These are phyloP conservation scores for Pteromalus puparum DNA, from an alignment of 1,140 invertebrate species.

Conservation along the genomic window DNA sequence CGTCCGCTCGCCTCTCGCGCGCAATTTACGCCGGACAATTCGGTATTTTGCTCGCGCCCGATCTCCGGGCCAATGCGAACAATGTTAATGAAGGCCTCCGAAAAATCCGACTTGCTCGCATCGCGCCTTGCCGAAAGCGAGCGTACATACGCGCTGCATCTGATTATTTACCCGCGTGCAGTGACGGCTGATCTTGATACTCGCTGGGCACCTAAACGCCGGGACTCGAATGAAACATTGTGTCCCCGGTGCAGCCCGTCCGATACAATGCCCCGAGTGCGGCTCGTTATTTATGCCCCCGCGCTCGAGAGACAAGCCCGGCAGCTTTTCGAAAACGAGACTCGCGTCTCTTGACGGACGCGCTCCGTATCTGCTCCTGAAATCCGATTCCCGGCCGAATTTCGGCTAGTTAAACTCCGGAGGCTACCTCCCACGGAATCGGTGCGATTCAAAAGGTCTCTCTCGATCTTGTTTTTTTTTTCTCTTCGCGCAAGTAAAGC, in stretches of 20 bases:
- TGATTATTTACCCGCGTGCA: conserved; percentile 58
- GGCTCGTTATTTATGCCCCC: conserved; percentile 2
- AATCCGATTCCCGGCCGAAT: neutral
- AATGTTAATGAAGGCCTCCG: conserved; percentile 33
- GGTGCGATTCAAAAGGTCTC: neutral
- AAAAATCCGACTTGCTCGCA: neutral
- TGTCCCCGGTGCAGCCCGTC: conserved; percentile 49
- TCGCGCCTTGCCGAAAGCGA: no score
- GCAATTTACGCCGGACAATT: conserved; percentile 26
- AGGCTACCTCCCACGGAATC: no score
- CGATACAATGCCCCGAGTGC: neutral
- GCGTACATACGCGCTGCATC: no score
- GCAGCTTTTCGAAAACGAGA: conserved; percentile 6
- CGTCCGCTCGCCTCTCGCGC: neutral
- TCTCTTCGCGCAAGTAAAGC: neutral
- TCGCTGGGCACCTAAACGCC: conserved; percentile 54
- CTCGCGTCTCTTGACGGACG: neutral
- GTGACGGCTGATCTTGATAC: conserved; percentile 62
- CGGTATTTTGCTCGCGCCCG: neutral
- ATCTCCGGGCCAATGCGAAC: conserved; percentile 17
- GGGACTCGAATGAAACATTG: conserved; percentile 59
- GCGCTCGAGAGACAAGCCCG: neutral
- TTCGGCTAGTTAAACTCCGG: no score
- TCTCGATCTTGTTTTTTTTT: neutral
- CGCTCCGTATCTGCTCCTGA: neutral